Conservation (phyloP, 2,888 invertebrate genomes). For the Glyphotaelius pellucidus region DNA sequence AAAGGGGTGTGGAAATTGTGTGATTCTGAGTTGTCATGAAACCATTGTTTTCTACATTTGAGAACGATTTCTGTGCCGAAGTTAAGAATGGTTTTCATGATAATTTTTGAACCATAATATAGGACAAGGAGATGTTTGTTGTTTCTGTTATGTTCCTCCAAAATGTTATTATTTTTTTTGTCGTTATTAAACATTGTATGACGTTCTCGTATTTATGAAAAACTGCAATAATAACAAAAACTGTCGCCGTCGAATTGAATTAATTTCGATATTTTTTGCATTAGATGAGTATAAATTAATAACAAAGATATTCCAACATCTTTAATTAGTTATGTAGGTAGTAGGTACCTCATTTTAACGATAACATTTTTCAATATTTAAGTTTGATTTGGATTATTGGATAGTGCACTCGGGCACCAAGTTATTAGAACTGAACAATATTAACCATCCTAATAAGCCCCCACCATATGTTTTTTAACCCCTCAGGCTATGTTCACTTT, state of each 20-base stretch:
- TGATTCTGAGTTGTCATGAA: no score
- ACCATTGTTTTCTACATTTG: no score
- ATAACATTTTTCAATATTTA: neutral
- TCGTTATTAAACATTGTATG: no score
- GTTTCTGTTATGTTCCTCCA: no score
- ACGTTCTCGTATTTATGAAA: neutral
- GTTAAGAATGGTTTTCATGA: no score
- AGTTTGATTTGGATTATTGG: no score
- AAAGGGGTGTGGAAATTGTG: no score
- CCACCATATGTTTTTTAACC: neutral
- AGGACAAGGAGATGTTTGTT: no score
- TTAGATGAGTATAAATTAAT: neutral
- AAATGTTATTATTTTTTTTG: no score
- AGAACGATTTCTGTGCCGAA: no score
- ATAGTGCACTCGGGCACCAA: neutral
- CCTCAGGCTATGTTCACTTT: no score
- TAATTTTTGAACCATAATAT: no score
- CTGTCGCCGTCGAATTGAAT: neutral
- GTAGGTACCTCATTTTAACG: neutral
- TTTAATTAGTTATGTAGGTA: neutral
- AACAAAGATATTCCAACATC: neutral
- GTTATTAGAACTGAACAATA: neutral
- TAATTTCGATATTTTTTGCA: neutral
- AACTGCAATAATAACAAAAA: neutral
- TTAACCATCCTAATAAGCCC: neutral